Percentiles rank a stretch among this genome's conserved stretches.
These are phyloP conservation scores for Isichthys henryi DNA, from an alignment of 2,113 vertebrate species.

Conservation along the genomic window DNA sequence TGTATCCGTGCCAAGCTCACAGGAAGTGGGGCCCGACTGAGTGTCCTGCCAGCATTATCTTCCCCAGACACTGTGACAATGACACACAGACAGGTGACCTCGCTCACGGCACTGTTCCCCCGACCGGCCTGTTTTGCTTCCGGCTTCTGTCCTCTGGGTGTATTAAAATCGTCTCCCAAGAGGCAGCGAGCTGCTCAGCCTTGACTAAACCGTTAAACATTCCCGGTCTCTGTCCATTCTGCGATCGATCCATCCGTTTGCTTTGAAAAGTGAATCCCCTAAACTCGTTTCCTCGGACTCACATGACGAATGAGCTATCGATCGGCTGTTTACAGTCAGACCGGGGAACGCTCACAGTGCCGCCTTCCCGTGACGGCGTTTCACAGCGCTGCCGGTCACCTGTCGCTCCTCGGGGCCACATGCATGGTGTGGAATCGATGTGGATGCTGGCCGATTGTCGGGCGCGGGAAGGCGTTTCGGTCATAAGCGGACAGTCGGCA, in stretches of 20 bases:
- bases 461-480: slow-evolving; percentile 7
- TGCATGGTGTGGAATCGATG: slow-evolving; percentile 14
- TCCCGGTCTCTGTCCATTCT: slow-evolving; percentile 19
- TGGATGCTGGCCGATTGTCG: background rate
- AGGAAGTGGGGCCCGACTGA: background rate
- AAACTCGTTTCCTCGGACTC: slow-evolving; percentile 59
- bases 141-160: slow-evolving; percentile 45
- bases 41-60: background rate
- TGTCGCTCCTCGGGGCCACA: background rate
- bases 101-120: background rate
- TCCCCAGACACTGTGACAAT: background rate
- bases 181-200: background rate
- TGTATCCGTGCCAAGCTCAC: background rate
- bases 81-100: background rate
- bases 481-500: slow-evolving; percentile 27
- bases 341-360: background rate
- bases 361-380: background rate
- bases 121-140: slow-evolving; percentile 17
- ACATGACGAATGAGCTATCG: slow-evolving; percentile 66
- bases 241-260: slow-evolving; percentile 63
- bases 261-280: slow-evolving; percentile 59
- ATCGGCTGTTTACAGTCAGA: slow-evolving; percentile 59
- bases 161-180: slow-evolving; percentile 28
- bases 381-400: background rate
- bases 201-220: slow-evolving; percentile 10